phyloP scores from a whole-genome alignment of 2,113 vertebrate species.

The Lethenteron camtschaticum region DNA sequence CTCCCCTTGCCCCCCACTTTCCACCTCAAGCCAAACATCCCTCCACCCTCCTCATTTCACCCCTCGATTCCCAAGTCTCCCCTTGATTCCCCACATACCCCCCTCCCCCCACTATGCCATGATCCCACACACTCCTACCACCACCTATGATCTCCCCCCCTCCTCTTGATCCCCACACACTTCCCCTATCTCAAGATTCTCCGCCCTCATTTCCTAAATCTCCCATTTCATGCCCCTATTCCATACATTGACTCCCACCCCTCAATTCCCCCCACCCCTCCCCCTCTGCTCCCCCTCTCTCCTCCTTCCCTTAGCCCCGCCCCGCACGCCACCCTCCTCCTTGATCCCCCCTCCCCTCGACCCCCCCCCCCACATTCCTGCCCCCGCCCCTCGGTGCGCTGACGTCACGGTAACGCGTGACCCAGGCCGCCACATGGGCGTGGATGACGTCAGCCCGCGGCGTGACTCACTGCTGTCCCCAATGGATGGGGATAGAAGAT shows the following conservation, averaged over 20 bases:
- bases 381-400: constrained; percentile 8
- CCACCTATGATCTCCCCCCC: not conserved
- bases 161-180: not conserved
- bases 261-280: not conserved
- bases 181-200: constrained; percentile 9
- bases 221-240: not conserved
- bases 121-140: not conserved
- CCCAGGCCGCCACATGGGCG: constrained; percentile 10
- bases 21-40: not conserved
- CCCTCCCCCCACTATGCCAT: not conserved
- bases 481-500: no score
- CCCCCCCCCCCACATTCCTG: fast-evolving
- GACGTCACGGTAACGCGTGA: constrained; percentile 13
- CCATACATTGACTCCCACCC: not conserved
- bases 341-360: constrained; percentile 12
- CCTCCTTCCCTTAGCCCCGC: not conserved
- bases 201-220: not conserved
- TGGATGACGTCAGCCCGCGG: constrained; percentile 4
- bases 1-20: not conserved
- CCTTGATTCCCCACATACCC: not conserved
- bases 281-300: not conserved
- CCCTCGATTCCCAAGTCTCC: no score
- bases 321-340: constrained; percentile 13
- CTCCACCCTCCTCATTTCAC: not conserved
- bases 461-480: no score